Conservation (phyloP, 1,140 invertebrate species). For the Thereuonema tuberculata region DNA sequence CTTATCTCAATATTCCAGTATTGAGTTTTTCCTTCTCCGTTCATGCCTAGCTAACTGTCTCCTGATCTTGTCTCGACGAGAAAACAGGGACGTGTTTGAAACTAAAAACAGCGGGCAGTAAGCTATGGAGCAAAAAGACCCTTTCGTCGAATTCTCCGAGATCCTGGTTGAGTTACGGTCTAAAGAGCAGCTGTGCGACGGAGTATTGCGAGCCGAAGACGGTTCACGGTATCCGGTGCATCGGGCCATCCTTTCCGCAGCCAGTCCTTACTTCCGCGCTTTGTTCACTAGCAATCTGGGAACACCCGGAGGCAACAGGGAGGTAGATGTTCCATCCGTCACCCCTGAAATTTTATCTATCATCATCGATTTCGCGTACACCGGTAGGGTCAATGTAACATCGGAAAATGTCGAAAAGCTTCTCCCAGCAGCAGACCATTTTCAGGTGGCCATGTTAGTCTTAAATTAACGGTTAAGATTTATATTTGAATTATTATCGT, state of each 20-base stretch:
- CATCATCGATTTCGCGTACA: slow-evolving; percentile 51
- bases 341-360: slow-evolving; percentile 29
- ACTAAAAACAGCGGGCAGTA: no score
- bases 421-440: slow-evolving; percentile 44
- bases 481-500: no score
- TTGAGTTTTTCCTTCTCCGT: no score
- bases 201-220: slow-evolving; percentile 41
- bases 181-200: slow-evolving; percentile 44
- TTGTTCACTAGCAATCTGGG: slow-evolving; percentile 46
- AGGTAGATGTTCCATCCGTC: slow-evolving; percentile 27
- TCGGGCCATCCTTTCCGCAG: slow-evolving; percentile 45
- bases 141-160: slow-evolving; percentile 37
- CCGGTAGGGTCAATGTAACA: slow-evolving; percentile 42
- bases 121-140: slow-evolving; percentile 1
- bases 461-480: no score
- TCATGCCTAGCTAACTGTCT: no score
- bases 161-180: slow-evolving; percentile 47
- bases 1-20: no score
- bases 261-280: slow-evolving; percentile 50
- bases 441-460: slow-evolving; percentile 31
- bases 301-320: slow-evolving; percentile 25
- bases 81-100: no score
- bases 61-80: no score
- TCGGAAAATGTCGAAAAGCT: slow-evolving; percentile 45
- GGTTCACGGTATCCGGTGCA: slow-evolving; percentile 47